Conservation (phyloP, 2,888 invertebrate genomes). For the Archips crataeganus region DNA sequence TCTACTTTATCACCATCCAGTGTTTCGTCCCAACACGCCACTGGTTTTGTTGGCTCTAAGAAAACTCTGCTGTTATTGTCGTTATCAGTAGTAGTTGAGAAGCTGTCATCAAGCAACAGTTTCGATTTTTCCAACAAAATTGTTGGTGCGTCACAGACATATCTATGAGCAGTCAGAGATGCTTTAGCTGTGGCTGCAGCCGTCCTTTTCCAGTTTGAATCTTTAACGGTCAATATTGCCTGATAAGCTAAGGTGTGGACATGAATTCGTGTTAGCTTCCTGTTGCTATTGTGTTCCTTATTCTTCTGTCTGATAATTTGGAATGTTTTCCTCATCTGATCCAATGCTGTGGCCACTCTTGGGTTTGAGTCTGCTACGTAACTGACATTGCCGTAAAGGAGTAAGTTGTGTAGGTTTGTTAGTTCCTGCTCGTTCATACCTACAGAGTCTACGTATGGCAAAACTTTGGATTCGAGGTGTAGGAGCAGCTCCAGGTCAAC, state of each 20-base stretch:
- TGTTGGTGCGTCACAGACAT: conserved; percentile 90
- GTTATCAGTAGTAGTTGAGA: conserved; percentile 88
- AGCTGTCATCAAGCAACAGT: conserved; percentile 93
- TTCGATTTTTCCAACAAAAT: conserved; percentile 81
- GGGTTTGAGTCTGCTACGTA: conserved; percentile 92
- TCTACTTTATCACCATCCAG: conserved; percentile 82
- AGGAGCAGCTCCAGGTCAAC: conserved; percentile 89
- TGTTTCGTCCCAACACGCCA: conserved; percentile 92
- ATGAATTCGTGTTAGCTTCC: conserved; percentile 90
- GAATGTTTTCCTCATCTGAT: conserved; percentile 92
- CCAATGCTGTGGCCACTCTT: conserved; percentile 91
- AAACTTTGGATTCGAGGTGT: conserved; percentile 88
- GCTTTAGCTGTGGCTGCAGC: conserved; percentile 93
- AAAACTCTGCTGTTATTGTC: conserved; percentile 85
- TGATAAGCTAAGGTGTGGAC: conserved; percentile 96
- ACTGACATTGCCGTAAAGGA: conserved; percentile 89
- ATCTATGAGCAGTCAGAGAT: conserved; percentile 92
- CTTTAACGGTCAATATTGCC: conserved; percentile 90
- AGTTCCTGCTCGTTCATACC: conserved; percentile 97
- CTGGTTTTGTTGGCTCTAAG: conserved; percentile 89
- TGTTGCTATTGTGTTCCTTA: conserved; percentile 70
- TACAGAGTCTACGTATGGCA: conserved; percentile 92
- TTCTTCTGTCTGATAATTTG: conserved; percentile 80
- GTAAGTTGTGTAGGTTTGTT: conserved; percentile 90
- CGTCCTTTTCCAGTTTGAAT: conserved; percentile 91